A percentile compares a stretch with the other conserved stretches of the same genome.
Conservation (phyloP, 2,888 invertebrate genomes). For the Drosophila kambysellisi region DNA sequence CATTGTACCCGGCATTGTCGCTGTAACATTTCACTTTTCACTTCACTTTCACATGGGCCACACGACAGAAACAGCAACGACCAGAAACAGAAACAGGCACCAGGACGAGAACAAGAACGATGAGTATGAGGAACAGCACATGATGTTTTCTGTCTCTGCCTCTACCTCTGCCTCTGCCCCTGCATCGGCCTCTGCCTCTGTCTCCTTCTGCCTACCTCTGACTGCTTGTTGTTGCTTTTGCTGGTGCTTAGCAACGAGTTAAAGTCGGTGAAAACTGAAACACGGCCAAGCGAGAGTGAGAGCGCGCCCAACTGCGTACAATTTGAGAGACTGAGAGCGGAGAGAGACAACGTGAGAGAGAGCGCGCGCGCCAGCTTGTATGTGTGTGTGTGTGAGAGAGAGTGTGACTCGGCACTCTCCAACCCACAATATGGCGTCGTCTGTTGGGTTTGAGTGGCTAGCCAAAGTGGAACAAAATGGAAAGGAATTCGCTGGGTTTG, state of each 20-base stretch:
- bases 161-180: background rate
- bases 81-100: slow-evolving; percentile 30
- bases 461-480: slow-evolving; percentile 77
- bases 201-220: slow-evolving; percentile 11
- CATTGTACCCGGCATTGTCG: slow-evolving; percentile 67
- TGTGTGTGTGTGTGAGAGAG: slow-evolving; percentile 20
- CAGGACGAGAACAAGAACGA: slow-evolving; percentile 55
- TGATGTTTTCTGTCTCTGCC: slow-evolving; percentile 12
- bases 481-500: slow-evolving; percentile 70
- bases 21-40: slow-evolving; percentile 83
- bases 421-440: slow-evolving; percentile 65
- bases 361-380: slow-evolving; percentile 16
- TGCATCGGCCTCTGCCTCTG: background rate
- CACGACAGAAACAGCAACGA: slow-evolving; percentile 35
- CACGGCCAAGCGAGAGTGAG: slow-evolving; percentile 76
- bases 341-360: slow-evolving; percentile 38
- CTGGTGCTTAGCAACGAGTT: slow-evolving; percentile 73
- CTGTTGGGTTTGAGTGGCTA: slow-evolving; percentile 45
- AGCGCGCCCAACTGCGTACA: slow-evolving; percentile 37
- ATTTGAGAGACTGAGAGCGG: slow-evolving; percentile 22
- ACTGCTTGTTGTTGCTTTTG: slow-evolving; percentile 33
- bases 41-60: slow-evolving; percentile 82
- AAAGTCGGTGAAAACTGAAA: slow-evolving; percentile 80
- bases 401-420: slow-evolving; percentile 45
- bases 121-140: slow-evolving; percentile 41